A percentile compares a stretch with the other conserved stretches of the same genome.
These are phyloP conservation scores for Dicyrtomina minuta DNA, from an alignment of 2,888 invertebrate genomes.

Conservation along the genomic window DNA sequence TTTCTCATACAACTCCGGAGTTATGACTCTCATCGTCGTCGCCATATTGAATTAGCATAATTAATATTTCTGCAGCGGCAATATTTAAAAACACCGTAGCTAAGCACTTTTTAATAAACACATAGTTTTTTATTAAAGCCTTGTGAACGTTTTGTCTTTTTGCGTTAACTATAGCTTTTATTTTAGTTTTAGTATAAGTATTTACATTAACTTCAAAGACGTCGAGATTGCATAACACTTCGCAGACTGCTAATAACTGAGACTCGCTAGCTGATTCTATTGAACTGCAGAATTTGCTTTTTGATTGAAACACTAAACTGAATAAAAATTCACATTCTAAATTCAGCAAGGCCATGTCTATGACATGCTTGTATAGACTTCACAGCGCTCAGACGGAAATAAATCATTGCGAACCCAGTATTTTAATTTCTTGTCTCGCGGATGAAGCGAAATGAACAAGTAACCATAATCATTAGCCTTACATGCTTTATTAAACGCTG, in stretches of 20 bases:
- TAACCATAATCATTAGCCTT: not conserved
- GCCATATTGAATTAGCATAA: not conserved
- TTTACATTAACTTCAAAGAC: not conserved
- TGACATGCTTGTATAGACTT: not conserved
- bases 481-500: not conserved
- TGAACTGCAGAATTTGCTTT: not conserved
- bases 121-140: not conserved
- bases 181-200: not conserved
- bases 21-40: not conserved
- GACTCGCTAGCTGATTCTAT: not conserved
- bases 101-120: too few relatives aligned
- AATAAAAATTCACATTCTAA: not conserved
- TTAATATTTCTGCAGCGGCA: too few relatives aligned
- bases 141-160: not conserved
- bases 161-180: too few relatives aligned
- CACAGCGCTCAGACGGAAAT: not conserved
- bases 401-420: not conserved
- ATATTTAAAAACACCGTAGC: not conserved
- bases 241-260: not conserved
- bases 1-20: not conserved
- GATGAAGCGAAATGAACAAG: not conserved
- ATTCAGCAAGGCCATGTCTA: not conserved
- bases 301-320: not conserved
- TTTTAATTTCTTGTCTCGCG: not conserved
- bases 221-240: not conserved